Base-by-base conservation (phyloP, 2,888 invertebrate genomes). In the Drosophila anceps region DNA sequence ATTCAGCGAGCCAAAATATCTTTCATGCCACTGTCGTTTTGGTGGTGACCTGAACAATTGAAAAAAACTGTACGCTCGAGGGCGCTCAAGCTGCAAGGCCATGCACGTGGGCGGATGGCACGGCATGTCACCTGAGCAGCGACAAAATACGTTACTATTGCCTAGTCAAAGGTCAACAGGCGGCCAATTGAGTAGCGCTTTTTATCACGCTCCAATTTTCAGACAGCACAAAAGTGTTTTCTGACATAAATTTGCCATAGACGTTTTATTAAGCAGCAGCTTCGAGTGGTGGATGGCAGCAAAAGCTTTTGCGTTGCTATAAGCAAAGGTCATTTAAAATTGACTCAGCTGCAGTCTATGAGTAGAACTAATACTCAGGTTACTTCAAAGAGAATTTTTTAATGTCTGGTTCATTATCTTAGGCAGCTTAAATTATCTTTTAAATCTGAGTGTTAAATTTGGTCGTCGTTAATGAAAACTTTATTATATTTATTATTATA, bases 141-240 rank as follows among this genome's bases (percentile, higher is more conserved):
- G 37, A 39, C 15, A 53, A 43, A 62, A 62, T 43, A 55, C 43
- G 55, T 18, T 46, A 8, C 33, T 43, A 51, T 54, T 69, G 76
- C 27, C 54, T 39, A 27, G 37, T 72, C 67, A 44, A 74, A 80
- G 84, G 80, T 88, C 82, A 74, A 58, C 63, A 61, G 29, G 18
- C 57, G 64, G 63, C 59, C 67, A 79, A 73, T 76, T 76, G 71
- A 80, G 35, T 65, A 59, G 44, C 43, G 68, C 20, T 64, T 55
- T 70, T 65, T 39, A 69, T 41, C 55, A 55, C 55, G 69, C 69
- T 62, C 37, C 50, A 68, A 43, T 61, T 69, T 61, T 24, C 35
- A 61, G 35, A 18, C 68, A 31, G 18, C 48, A 54, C 61, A 41
- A 68, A 64, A 64, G 64, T 48, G 54, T 64, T 54, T 67, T 46